phyloP scores from a whole-genome alignment of 1,140 invertebrate species.

The Drosophila athabasca region DNA sequence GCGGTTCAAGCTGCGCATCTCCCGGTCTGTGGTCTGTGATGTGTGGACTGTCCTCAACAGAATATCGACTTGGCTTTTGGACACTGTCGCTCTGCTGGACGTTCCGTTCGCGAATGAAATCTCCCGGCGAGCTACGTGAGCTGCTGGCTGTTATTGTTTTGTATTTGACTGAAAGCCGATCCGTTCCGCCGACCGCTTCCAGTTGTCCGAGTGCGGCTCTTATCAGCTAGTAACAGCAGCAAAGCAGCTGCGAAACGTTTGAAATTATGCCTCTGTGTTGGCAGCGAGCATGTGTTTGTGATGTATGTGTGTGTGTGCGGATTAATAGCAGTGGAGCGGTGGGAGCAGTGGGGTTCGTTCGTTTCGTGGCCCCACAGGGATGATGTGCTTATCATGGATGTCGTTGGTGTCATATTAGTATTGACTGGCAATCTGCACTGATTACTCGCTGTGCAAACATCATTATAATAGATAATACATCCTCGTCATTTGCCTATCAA shows the following conservation, averaged over 20 bases:
- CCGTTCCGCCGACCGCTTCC: neutral
- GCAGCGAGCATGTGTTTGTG: neutral
- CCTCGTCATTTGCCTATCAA: no score
- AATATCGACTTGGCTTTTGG: slow-evolving; percentile 10
- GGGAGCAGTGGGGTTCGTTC: slow-evolving; percentile 9
- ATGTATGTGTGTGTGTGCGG: slow-evolving; percentile 5
- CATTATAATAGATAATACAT: slow-evolving; percentile 1
- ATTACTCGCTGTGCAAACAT: slow-evolving; percentile 26
- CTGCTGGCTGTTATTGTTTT: slow-evolving; percentile 49
- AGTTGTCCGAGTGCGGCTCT: neutral
- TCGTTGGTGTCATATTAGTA: slow-evolving; percentile 27
- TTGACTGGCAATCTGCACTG: slow-evolving; percentile 39
- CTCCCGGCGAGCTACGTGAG: slow-evolving; percentile 50
- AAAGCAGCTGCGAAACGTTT: slow-evolving; percentile 24
- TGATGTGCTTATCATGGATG: slow-evolving; percentile 26
- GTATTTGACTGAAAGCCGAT: slow-evolving; percentile 28
- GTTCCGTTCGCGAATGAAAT: slow-evolving; percentile 30
- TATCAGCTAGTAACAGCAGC: slow-evolving; percentile 7
- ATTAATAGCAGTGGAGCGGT: slow-evolving; percentile 10
- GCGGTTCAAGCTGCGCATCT: slow-evolving; percentile 83
- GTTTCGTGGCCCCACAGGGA: neutral
- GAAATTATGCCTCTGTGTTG: slow-evolving; percentile 11
- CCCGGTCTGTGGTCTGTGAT: neutral
- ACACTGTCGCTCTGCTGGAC: slow-evolving; percentile 3
- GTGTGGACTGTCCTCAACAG: neutral